Conservation (phyloP, 1,140 invertebrate species). For the Zaprionus nigranus region DNA sequence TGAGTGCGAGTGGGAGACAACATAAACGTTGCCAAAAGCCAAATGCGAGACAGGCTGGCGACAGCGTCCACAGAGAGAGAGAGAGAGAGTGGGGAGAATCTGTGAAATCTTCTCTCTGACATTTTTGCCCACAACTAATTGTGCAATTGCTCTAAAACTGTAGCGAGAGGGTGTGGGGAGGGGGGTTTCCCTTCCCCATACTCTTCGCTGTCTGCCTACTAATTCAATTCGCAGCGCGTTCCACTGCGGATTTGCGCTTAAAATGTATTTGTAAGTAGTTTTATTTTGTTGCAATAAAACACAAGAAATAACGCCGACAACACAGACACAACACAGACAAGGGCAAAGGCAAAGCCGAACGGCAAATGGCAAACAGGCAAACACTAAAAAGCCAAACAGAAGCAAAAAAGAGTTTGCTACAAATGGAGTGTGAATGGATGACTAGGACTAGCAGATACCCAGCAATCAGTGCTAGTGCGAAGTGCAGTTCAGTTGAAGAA, state of each 20-base stretch:
- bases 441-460: not conserved
- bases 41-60: slow-evolving; percentile 56
- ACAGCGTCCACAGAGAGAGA: not conserved
- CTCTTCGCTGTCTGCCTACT: slow-evolving; percentile 4
- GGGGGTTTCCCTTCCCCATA: not conserved
- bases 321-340: slow-evolving; percentile 25
- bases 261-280: slow-evolving; percentile 50
- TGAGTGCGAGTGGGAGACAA: slow-evolving; percentile 13
- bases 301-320: slow-evolving; percentile 39
- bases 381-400: slow-evolving; percentile 40
- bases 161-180: not conserved
- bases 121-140: slow-evolving; percentile 51
- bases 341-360: slow-evolving; percentile 21
- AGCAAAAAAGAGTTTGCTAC: slow-evolving; percentile 3
- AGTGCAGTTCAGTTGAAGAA: too few species aligned
- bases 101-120: slow-evolving; percentile 17
- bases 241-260: slow-evolving; percentile 44
- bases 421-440: not conserved
- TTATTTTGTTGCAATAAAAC: slow-evolving; percentile 38
- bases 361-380: slow-evolving; percentile 19
- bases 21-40: slow-evolving; percentile 13
- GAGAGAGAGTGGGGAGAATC: not conserved
- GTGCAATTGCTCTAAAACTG: slow-evolving; percentile 46
- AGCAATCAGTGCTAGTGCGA: too few species aligned
- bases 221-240: slow-evolving; percentile 50